A percentile compares a stretch with the other conserved stretches of the same genome.
Evolutionary conservation across 2,797 vertebrate genomes (phyloP).

Genomic region (Coendou prehensilis): DNA sequence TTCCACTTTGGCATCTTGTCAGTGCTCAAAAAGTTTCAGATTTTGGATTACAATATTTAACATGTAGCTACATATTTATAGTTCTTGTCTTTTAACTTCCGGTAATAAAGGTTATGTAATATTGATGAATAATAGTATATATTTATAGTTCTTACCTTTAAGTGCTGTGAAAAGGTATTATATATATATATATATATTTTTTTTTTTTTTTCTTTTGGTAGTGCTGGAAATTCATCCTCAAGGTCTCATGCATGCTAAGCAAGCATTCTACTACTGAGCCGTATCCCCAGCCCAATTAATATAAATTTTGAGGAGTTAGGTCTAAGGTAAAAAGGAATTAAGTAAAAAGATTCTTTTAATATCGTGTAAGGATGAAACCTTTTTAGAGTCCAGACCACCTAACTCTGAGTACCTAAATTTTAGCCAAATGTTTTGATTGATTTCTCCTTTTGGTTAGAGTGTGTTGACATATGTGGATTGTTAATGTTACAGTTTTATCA

Average conservation of each 20-base stretch:
- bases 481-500: constrained; percentile 1
- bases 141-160: background rate
- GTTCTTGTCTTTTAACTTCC: background rate
- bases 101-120: background rate
- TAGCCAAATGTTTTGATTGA: background rate
- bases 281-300: background rate
- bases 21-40: background rate
- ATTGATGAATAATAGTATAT: background rate
- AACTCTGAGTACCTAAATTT: constrained; percentile 3
- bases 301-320: constrained; percentile 44
- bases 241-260: background rate
- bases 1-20: background rate
- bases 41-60: background rate
- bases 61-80: background rate
- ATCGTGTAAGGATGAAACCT: background rate
- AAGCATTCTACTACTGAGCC: background rate
- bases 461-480: background rate
- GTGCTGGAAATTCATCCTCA: background rate
- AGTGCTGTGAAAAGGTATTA: background rate
- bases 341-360: constrained; percentile 1
- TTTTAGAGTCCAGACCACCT: background rate
- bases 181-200: background rate
- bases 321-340: constrained; percentile 20
- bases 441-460: background rate
- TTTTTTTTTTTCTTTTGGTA: background rate